These are phyloP conservation scores for Oostethus manadensis DNA, from an alignment of 2,113 vertebrate species.

Conservation along the genomic window DNA sequence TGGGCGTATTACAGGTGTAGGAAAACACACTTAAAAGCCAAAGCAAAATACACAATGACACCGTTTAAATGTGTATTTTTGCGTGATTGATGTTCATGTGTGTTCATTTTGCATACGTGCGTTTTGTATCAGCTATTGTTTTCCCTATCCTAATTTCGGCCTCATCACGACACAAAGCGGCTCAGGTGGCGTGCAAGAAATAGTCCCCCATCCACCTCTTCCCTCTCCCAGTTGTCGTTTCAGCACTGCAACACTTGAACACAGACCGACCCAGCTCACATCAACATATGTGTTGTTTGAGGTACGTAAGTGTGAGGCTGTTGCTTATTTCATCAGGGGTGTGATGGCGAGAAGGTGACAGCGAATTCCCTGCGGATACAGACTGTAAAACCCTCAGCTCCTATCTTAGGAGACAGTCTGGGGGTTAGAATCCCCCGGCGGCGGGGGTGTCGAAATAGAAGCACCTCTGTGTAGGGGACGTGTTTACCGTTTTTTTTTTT, in stretches of 20 bases:
- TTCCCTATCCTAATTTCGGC: background rate
- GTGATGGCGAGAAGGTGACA: slow-evolving; percentile 46
- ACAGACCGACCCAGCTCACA: slow-evolving; percentile 46
- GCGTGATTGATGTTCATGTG: too few relatives aligned
- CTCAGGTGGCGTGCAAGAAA: background rate
- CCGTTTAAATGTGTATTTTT: too few relatives aligned
- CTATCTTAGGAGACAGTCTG: slow-evolving; percentile 31
- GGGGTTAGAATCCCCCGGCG: slow-evolving; percentile 37
- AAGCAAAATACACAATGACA: too few relatives aligned
- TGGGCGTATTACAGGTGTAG: too few relatives aligned
- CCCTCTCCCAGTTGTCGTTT: slow-evolving; percentile 20
- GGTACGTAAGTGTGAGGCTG: slow-evolving; percentile 56
- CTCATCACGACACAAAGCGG: background rate
- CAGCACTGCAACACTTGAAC: slow-evolving; percentile 42
- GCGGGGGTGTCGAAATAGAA: slow-evolving; percentile 59
- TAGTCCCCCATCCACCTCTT: background rate
- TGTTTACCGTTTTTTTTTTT: slow-evolving; percentile 68
- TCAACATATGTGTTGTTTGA: slow-evolving; percentile 58
- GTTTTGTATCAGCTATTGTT: background rate
- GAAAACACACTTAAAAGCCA: too few relatives aligned
- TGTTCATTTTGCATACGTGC: background rate
- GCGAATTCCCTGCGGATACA: slow-evolving; percentile 46
- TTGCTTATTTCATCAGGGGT: slow-evolving; percentile 55
- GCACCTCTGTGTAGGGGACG: slow-evolving; percentile 40
- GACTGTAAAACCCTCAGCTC: slow-evolving; percentile 43